Base-by-base conservation (phyloP, 1,140 invertebrate genomes). In the Nasonia vitripennis region DNA sequence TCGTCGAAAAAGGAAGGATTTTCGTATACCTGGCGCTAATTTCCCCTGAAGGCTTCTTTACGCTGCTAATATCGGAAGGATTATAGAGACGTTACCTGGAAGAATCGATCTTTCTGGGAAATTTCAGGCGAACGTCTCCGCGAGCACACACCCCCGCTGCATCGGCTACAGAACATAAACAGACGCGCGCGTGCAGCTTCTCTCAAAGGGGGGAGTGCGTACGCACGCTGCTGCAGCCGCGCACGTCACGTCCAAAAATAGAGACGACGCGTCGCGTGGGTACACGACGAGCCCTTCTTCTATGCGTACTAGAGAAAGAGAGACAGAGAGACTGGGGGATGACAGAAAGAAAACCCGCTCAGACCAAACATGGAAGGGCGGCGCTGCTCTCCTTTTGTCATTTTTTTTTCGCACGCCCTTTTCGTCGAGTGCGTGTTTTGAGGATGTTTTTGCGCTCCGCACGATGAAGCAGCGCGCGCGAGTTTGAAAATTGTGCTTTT, bases 241-340 rank as follows among this genome's bases (percentile, higher is more conserved):
- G 27, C 45, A 10, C 27, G 89, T 91, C 91, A 91, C 81, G 85
- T 89, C 89, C 90, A 89, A 90, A 92, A 93, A 93, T 93, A 93
- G 91, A 90, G 12, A 0, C 27, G 77, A 62, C 55, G 84, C 91
- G 88, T 90, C 89, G 91, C 91, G 92, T 93, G 91, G 92, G 92
- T 90, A 83, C 1, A 62, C 20, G 55, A 14, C 48, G 12, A 51
- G 55, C 55, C 55, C 55, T 62, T 62, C 20, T 62, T n/a, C 17
- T 62, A 0, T 20, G 6, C 2, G 10, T 62, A 7, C 6, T 7
- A 62, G 4, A 7, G 55, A 62, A 1, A n/a, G 5, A 62, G 17
- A 17, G 55, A 62, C 17, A 62, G 55, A 62, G 73, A 74, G 0
- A 34, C 73, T 7, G 68, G 68, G 55, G 68, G 68, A 71, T 71